Conservation (phyloP, 2,888 invertebrate species). For the Drosophila demipolita region DNA sequence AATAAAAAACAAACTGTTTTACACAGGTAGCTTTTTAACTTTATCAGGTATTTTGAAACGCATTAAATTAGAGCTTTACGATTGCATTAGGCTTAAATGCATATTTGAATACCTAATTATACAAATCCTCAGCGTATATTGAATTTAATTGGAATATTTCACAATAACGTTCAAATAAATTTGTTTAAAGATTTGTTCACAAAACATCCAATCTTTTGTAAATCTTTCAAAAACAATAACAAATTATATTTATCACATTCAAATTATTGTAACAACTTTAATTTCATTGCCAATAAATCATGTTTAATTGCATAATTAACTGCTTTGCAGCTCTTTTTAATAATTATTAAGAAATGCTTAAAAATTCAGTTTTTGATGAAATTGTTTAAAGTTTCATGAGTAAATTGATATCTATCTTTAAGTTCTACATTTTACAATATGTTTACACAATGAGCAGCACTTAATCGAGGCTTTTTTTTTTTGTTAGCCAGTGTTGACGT, state of each 20-base stretch:
- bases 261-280: not conserved
- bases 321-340: not conserved
- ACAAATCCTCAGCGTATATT: not conserved
- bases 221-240: not conserved
- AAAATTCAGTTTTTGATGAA: no score
- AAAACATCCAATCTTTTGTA: not conserved
- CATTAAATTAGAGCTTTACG: no score
- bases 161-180: not conserved
- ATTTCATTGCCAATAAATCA: not conserved
- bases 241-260: not conserved
- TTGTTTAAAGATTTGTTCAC: not conserved
- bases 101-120: not conserved
- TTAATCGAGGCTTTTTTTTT: constrained; percentile 29
- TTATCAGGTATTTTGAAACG: not conserved
- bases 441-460: constrained; percentile 28
- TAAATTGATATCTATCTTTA: not conserved
- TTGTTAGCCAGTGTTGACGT: constrained; percentile 11
- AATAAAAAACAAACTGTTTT: constrained; percentile 24
- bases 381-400: not conserved
- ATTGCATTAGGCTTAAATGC: not conserved
- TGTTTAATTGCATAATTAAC: not conserved
- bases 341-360: not conserved
- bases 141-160: not conserved
- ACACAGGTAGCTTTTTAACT: not conserved
- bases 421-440: not conserved